A percentile compares a stretch with the other conserved stretches of the same genome.
Evolutionary conservation across 2,113 vertebrate species (phyloP).

Genomic region (Ammodytes marinus): DNA sequence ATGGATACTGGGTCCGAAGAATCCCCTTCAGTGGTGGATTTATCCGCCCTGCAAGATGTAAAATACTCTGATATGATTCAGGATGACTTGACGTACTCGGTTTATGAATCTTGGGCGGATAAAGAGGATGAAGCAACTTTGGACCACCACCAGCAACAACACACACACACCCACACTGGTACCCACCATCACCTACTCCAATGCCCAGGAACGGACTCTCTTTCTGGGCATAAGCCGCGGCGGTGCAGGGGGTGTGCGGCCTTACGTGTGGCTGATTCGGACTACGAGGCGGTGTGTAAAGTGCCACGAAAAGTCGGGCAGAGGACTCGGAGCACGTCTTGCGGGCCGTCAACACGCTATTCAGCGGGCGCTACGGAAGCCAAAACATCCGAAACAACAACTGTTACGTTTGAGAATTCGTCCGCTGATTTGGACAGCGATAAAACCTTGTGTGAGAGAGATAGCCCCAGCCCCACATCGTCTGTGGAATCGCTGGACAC

Average conservation of each 20-base stretch:
- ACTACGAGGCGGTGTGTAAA: constrained; percentile 95
- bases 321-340: constrained; percentile 85
- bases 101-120: constrained; percentile 93
- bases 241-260: constrained; percentile 90
- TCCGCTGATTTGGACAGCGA: constrained; percentile 52
- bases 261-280: constrained; percentile 90
- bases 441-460: constrained; percentile 79
- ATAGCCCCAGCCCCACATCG: constrained; percentile 79
- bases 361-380: constrained; percentile 64
- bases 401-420: constrained; percentile 41
- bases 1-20: constrained; percentile 54
- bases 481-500: constrained; percentile 91
- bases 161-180: constrained; percentile 50
- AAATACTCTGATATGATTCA: constrained; percentile 89
- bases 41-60: constrained; percentile 84
- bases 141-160: constrained; percentile 60
- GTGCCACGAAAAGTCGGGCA: constrained; percentile 90
- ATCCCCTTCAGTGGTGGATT: constrained; percentile 78
- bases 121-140: constrained; percentile 82
- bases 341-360: constrained; percentile 86
- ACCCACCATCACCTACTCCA: constrained; percentile 78
- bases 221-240: constrained; percentile 74
- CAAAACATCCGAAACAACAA: constrained; percentile 26
- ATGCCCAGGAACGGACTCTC: constrained; percentile 80
- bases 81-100: constrained; percentile 92